phyloP scores from a whole-genome alignment of 2,113 vertebrate species.

The Cepphus grylle region DNA sequence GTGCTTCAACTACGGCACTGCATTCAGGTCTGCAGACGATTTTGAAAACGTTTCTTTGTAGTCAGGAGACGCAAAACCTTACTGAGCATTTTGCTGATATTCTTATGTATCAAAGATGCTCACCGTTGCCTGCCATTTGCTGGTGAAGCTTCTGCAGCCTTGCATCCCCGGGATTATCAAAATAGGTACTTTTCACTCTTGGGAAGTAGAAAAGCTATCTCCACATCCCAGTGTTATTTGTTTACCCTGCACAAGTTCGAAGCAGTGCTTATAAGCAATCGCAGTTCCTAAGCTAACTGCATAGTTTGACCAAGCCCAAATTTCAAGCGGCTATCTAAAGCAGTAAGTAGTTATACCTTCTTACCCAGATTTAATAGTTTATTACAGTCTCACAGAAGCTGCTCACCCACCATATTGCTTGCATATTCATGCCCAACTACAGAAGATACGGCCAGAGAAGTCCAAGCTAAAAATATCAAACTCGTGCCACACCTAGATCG shows the following conservation, averaged over 20 bases:
- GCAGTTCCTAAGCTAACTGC: neutral
- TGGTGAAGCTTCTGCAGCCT: neutral
- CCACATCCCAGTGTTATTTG: neutral
- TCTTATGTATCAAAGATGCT: neutral
- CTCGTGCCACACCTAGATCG: neutral
- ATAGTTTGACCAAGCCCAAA: neutral
- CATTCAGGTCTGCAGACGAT: neutral
- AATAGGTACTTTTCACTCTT: neutral
- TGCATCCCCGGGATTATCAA: neutral
- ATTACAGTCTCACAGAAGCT: neutral
- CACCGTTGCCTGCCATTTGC: neutral
- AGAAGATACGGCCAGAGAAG: neutral
- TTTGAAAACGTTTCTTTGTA: neutral
- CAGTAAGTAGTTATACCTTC: neutral
- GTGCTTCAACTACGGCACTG: neutral
- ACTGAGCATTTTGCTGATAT: neutral
- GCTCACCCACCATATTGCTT: neutral
- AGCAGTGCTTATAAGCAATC: neutral
- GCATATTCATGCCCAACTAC: neutral
- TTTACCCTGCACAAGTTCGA: neutral
- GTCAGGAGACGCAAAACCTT: neutral
- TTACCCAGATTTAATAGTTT: neutral
- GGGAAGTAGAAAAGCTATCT: neutral
- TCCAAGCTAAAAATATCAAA: neutral
- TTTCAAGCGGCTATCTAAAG: neutral